These are phyloP conservation scores for Leptopilina drosophilae DNA, from an alignment of 2,888 invertebrate species.

Conservation along the genomic window DNA sequence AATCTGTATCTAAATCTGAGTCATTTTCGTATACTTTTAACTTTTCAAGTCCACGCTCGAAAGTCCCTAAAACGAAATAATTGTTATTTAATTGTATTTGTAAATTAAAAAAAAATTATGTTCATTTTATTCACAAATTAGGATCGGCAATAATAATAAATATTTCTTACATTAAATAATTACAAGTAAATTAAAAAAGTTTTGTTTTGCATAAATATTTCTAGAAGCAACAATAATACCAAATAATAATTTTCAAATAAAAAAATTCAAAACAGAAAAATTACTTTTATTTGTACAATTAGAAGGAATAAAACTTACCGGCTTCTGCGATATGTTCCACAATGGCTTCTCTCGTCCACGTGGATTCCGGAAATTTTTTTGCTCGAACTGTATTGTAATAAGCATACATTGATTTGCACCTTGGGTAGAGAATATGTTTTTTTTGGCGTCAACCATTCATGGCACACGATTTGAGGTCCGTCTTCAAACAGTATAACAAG, in stretches of 20 bases:
- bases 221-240: no score
- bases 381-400: neutral
- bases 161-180: no score
- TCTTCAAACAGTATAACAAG: neutral
- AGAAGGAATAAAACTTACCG: neutral
- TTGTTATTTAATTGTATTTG: neutral
- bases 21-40: neutral
- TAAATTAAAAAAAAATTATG: no score
- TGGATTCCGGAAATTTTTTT: neutral
- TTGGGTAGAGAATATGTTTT: neutral
- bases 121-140: no score
- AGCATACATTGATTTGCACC: neutral
- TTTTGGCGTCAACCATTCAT: neutral
- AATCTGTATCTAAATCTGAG: neutral
- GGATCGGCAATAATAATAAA: no score
- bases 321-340: neutral
- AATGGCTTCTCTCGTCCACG: neutral
- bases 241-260: no score
- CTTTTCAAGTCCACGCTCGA: neutral
- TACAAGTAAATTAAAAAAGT: no score
- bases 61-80: neutral
- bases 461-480: slow-evolving; percentile 2
- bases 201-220: neutral
- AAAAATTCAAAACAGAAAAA: no score
- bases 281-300: neutral